Evolutionary conservation across 2,888 invertebrate genomes (phyloP).

Genomic region (Nemurella pictetii): DNA sequence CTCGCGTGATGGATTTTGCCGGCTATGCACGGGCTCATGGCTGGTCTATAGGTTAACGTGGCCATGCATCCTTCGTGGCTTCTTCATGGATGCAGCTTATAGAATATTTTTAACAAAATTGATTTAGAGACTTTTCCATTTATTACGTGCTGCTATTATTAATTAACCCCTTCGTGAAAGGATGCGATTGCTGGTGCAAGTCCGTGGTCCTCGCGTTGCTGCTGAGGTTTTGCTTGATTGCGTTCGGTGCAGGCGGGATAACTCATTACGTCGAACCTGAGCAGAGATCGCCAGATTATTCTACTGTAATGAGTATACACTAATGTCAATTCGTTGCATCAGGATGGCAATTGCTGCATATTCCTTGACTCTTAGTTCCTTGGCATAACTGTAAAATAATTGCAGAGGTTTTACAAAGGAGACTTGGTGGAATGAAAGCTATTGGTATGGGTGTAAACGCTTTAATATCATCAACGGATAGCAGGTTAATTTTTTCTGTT

Average conservation of each 20-base stretch:
- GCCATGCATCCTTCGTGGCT: not conserved
- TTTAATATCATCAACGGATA: not conserved
- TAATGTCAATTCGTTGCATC: not conserved
- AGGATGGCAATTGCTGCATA: not conserved
- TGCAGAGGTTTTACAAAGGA: too few species aligned
- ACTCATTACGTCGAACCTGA: not conserved
- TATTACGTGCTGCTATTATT: slow-evolving; percentile 30
- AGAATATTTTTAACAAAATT: slow-evolving; percentile 4
- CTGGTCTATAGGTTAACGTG: not conserved
- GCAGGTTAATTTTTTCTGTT: not conserved
- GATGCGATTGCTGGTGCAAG: not conserved
- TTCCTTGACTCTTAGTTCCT: not conserved
- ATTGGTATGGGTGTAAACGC: not conserved
- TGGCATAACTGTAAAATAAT: not conserved
- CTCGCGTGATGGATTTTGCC: not conserved
- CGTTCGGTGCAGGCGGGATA: too few species aligned
- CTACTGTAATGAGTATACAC: not conserved
- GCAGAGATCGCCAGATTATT: not conserved
- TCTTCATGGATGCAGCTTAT: not conserved
- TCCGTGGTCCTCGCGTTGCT: not conserved
- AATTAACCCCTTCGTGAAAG: slow-evolving; percentile 13
- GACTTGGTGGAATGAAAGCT: too few species aligned
- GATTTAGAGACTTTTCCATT: slow-evolving; percentile 31
- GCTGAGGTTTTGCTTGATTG: not conserved
- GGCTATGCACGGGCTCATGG: not conserved